Evolutionary conservation across 1,140 invertebrate genomes (phyloP), one percentile per base, ranked within the genome.

Genomic region (Hylaeus volcanicus): DNA sequence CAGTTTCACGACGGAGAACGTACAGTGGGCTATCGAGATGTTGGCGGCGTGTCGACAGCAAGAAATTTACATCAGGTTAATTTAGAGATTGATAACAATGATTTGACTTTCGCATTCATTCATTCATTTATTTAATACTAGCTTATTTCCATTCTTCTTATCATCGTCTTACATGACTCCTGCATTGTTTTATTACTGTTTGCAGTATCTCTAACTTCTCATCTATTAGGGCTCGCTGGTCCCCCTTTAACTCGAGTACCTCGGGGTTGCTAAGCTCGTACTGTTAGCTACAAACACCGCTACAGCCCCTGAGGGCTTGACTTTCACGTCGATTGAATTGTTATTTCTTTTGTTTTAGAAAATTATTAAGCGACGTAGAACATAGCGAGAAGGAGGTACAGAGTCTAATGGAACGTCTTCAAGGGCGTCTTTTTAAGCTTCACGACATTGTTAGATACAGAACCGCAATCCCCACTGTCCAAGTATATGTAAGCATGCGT

Each of bases 401-500:
- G 43, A 76, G 79, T 5, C 89, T 94, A 2, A 92, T 94, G 41
- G 92, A 89, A 14, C 88, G 88, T 68, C 90, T 95, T 15, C 88
- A 93, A 68, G 87, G 86, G 6, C 92, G 93, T 4, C 83, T 96
- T 0, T 86, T 93, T 15, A 94, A 95, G 61, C 88, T 96, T 70
- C 94, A 96, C 77, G 90, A 94, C 2, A 93, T 94, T 5, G 94
- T 96, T 0, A 93, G 94, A 78, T 95, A 94, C 70, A 94, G 94
- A 80, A 94, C 94, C 0, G 95, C 95, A 2, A 94, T 96, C 69
- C 95, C 95, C 0, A 94, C 94, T 1, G 88, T 89, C 56, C 93
- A 94, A 90, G 94, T 96, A 55, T 96, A 95, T 89, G 95, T 96
- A 91, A 94, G 95, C 94, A 84, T 8, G 11, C n/a, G 39, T 12